These are phyloP conservation scores for Fistularia commersonii DNA, from an alignment of 2,797 vertebrate species.

Conservation along the genomic window DNA sequence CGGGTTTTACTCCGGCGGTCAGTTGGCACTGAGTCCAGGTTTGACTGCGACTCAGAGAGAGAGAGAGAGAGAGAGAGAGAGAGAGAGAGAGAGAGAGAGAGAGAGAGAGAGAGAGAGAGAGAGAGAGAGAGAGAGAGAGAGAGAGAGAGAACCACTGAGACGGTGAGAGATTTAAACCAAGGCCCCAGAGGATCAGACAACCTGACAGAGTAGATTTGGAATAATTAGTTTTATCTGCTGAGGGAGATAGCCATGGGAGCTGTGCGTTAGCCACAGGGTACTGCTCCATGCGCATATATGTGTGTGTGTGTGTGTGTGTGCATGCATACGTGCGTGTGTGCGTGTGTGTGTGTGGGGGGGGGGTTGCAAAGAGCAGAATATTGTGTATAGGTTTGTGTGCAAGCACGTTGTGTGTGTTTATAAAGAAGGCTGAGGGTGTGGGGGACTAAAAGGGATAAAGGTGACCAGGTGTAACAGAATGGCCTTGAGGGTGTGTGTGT, in stretches of 20 bases:
- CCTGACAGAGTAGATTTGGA: slow-evolving; percentile 70
- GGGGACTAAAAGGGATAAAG: slow-evolving; percentile 62
- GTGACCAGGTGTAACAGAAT: slow-evolving; percentile 76
- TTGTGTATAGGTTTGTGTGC: slow-evolving; percentile 31
- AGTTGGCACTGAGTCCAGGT: slow-evolving; percentile 27
- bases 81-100: slow-evolving; percentile 4
- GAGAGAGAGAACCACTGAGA: slow-evolving; percentile 10
- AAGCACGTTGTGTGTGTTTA: slow-evolving; percentile 25
- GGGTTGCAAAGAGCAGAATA: slow-evolving; percentile 21
- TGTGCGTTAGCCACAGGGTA: slow-evolving; percentile 50
- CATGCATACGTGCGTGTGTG: no score
- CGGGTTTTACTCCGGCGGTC: slow-evolving; percentile 50
- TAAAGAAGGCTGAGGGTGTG: slow-evolving; percentile 22
- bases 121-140: slow-evolving; percentile 29
- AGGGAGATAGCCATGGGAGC: slow-evolving; percentile 58
- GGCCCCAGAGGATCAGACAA: slow-evolving; percentile 61
- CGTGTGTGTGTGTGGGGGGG: no score
- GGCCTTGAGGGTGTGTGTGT: slow-evolving; percentile 57
- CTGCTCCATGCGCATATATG: slow-evolving; percentile 22
- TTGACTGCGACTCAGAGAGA: background rate
- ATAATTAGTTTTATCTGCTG: slow-evolving; percentile 71
- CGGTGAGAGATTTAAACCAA: slow-evolving; percentile 41
- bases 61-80: slow-evolving; percentile 4
- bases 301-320: slow-evolving; percentile 20
- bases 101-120: slow-evolving; percentile 4